phyloP scores from a whole-genome alignment of 2,797 vertebrate species.

The Schizopygopsis malacanthus region DNA sequence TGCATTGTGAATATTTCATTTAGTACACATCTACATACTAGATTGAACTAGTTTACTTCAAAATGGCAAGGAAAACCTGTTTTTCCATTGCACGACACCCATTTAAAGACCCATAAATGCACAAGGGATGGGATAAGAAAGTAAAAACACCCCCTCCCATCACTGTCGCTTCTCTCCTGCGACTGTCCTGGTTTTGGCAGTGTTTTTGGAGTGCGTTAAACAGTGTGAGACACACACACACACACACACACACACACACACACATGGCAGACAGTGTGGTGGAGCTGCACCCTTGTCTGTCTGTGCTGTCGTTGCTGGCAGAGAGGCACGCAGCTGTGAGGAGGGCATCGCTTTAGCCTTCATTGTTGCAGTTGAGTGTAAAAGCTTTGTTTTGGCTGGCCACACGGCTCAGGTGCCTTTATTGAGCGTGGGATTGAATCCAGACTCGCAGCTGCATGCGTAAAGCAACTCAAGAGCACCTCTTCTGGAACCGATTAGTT shows the following conservation, averaged over 20 bases:
- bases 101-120: neutral
- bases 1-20: neutral
- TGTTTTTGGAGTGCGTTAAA: constrained; percentile 68
- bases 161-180: constrained; percentile 62
- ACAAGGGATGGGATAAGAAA: neutral
- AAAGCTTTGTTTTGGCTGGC: constrained; percentile 64
- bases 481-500: neutral
- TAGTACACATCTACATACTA: neutral
- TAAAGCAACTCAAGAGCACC: neutral
- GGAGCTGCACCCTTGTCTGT: constrained; percentile 60
- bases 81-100: neutral
- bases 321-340: constrained; percentile 6
- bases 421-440: constrained; percentile 14
- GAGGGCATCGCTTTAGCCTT: constrained; percentile 14
- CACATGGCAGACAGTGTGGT: constrained; percentile 48
- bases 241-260: constrained; percentile 32
- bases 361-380: constrained; percentile 36
- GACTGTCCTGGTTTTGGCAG: constrained; percentile 57
- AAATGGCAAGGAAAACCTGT: neutral
- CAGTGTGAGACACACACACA: constrained; percentile 48
- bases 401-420: constrained; percentile 55
- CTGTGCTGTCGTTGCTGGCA: constrained; percentile 37
- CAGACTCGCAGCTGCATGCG: neutral
- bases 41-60: constrained; percentile 9
- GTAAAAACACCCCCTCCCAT: constrained; percentile 31